A percentile compares a stretch with the other conserved stretches of the same genome.
phyloP scores from a whole-genome alignment of 2,113 vertebrate species.

The Tonatia bakeri region DNA sequence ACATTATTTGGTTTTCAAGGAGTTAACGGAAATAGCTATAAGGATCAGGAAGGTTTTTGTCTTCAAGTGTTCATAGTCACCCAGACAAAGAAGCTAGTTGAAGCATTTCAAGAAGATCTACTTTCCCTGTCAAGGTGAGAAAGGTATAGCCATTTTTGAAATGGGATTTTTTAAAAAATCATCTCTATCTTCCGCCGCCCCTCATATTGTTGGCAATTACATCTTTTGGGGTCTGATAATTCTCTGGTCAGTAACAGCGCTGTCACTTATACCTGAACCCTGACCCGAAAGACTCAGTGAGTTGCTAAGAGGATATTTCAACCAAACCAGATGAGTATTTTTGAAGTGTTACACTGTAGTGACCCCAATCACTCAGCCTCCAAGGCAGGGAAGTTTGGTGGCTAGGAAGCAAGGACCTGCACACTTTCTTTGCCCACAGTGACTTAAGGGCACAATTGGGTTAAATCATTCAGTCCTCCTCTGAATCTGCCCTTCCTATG shows the following conservation, averaged over 20 bases:
- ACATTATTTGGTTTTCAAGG: slow-evolving; percentile 55
- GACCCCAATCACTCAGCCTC: background rate
- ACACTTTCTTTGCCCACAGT: background rate
- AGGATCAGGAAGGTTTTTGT: slow-evolving; percentile 51
- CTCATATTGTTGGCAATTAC: slow-evolving; percentile 31
- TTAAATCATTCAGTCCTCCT: background rate
- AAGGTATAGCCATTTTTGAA: slow-evolving; percentile 47
- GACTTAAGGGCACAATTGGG: background rate
- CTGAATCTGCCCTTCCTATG: background rate
- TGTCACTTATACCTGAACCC: slow-evolving; percentile 12
- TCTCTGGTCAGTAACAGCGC: slow-evolving; percentile 39
- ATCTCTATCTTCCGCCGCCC: background rate
- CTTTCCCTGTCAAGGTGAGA: slow-evolving; percentile 61
- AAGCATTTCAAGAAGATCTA: slow-evolving; percentile 57
- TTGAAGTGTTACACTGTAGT: background rate
- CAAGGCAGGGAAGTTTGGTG: background rate
- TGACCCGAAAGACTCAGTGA: slow-evolving; percentile 38
- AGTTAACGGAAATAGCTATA: slow-evolving; percentile 60
- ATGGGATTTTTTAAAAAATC: background rate
- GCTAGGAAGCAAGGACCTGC: background rate
- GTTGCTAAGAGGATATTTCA: slow-evolving; percentile 45
- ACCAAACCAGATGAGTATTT: slow-evolving; percentile 10
- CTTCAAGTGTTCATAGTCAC: slow-evolving; percentile 52
- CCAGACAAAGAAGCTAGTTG: slow-evolving; percentile 58
- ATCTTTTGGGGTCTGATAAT: slow-evolving; percentile 29